A percentile compares a stretch with the other conserved stretches of the same genome.
These are phyloP conservation scores for Centropyge bicolor DNA, from an alignment of 2,797 vertebrate genomes.

Conservation along the genomic window DNA sequence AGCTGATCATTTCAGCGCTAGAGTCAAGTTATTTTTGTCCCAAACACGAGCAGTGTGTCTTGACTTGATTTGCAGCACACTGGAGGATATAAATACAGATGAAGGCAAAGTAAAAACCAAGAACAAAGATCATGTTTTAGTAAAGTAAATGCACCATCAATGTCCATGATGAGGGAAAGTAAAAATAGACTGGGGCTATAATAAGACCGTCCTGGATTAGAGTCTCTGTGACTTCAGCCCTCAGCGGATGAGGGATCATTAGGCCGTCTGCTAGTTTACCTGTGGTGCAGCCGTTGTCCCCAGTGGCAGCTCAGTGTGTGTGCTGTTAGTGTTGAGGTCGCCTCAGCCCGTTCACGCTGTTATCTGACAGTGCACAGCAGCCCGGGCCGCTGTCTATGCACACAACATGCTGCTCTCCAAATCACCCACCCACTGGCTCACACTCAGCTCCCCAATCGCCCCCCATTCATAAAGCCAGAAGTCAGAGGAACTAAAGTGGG, in stretches of 20 bases:
- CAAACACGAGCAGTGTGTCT: neutral
- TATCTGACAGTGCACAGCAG: conserved; percentile 34
- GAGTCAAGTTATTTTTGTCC: conserved; percentile 4
- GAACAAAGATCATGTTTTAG: conserved; percentile 28
- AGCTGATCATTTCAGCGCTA: neutral
- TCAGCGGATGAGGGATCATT: conserved; percentile 50
- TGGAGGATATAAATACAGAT: conserved; percentile 12
- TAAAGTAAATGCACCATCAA: neutral
- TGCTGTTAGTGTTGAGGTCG: neutral
- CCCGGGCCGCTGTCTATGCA: conserved; percentile 22
- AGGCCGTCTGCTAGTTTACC: conserved; percentile 28
- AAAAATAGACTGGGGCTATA: conserved; percentile 65
- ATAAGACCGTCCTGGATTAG: conserved; percentile 65
- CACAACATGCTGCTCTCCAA: conserved; percentile 3
- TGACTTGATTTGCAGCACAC: neutral
- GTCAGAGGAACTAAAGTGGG: neutral
- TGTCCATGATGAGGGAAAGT: conserved; percentile 4
- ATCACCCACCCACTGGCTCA: conserved; percentile 23
- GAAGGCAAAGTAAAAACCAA: neutral
- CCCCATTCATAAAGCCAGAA: conserved; percentile 56
- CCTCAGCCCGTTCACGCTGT: conserved; percentile 34
- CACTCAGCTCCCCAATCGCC: neutral
- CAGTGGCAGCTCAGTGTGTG: conserved; percentile 33
- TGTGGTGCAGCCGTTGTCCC: conserved; percentile 31
- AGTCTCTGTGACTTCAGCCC: conserved; percentile 56